phyloP scores from a whole-genome alignment of 2,113 vertebrate species.

The Callorhinus ursinus region DNA sequence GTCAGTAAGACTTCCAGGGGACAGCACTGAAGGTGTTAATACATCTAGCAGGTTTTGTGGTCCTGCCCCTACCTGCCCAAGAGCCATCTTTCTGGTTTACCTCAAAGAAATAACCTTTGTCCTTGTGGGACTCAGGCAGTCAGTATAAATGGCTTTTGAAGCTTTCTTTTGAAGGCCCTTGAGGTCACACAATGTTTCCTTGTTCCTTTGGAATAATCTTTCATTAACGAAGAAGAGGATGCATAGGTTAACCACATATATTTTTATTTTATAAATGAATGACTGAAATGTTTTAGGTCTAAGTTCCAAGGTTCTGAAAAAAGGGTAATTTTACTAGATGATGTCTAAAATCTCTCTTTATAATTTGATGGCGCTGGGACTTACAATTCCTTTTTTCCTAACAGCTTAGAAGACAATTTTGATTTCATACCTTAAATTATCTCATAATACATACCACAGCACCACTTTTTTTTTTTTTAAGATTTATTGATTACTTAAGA shows the following conservation, averaged over 20 bases:
- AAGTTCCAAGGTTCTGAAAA: neutral
- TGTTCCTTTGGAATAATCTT: neutral
- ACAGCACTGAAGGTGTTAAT: neutral
- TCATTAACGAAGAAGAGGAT: neutral
- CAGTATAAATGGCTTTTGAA: neutral
- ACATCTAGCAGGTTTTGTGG: neutral
- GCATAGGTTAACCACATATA: neutral
- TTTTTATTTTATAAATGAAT: slow-evolving; percentile 41
- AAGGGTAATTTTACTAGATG: neutral
- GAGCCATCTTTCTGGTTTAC: neutral
- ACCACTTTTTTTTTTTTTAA: neutral
- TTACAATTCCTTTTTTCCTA: neutral
- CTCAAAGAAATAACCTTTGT: neutral
- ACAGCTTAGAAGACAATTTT: neutral
- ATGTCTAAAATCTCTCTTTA: neutral
- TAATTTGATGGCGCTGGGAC: neutral
- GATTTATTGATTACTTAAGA: neutral
- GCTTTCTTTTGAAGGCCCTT: neutral
- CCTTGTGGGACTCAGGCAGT: neutral
- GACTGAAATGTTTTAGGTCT: neutral
- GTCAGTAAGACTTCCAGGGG: too few relatives aligned
- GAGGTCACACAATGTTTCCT: neutral
- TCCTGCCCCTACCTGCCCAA: neutral
- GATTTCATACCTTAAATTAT: neutral
- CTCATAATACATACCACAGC: neutral